Conservation (phyloP, 2,888 invertebrate species). For the Molorchus minor region DNA sequence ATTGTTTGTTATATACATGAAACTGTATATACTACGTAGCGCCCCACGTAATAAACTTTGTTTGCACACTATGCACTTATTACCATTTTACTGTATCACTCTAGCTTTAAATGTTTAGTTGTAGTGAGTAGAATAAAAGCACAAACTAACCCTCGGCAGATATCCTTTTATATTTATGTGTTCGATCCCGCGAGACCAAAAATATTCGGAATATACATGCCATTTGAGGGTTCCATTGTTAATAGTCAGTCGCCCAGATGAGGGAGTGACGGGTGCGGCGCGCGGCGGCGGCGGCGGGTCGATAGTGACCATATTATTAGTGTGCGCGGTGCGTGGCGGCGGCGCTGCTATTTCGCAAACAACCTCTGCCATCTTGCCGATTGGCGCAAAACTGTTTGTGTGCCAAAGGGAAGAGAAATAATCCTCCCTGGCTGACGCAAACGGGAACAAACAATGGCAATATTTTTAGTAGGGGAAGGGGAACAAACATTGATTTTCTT, state of each 20-base stretch:
- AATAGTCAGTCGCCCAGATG: conserved; percentile 16
- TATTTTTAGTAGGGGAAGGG: conserved; percentile 22
- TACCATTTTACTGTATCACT: conserved; percentile 18
- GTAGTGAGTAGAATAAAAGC: conserved; percentile 46
- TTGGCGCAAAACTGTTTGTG: conserved; percentile 11
- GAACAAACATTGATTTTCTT: conserved; percentile 33
- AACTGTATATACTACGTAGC: too few species aligned
- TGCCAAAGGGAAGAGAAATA: conserved; percentile 18
- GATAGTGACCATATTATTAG: conserved; percentile 23
- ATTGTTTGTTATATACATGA: too few species aligned
- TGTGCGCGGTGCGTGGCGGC: conserved; percentile 6
- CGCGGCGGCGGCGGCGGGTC: conserved; percentile 32
- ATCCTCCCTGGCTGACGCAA: conserved; percentile 22
- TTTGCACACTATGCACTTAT: conserved; percentile 31
- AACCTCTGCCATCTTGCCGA: conserved; percentile 36
- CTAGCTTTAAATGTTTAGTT: conserved; percentile 43
- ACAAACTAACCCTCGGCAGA: conserved; percentile 21
- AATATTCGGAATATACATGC: conserved; percentile 17
- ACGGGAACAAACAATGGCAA: conserved; percentile 30
- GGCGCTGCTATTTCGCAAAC: conserved; percentile 27
- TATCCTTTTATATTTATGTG: conserved; percentile 1
- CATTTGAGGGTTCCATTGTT: conserved; percentile 35
- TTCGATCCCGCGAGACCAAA: conserved; percentile 16
- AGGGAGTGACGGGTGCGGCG: conserved; percentile 42
- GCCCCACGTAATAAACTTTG: conserved; percentile 28